phyloP scores from a whole-genome alignment of 2,797 vertebrate genomes.

The Diglossa cyanea region DNA sequence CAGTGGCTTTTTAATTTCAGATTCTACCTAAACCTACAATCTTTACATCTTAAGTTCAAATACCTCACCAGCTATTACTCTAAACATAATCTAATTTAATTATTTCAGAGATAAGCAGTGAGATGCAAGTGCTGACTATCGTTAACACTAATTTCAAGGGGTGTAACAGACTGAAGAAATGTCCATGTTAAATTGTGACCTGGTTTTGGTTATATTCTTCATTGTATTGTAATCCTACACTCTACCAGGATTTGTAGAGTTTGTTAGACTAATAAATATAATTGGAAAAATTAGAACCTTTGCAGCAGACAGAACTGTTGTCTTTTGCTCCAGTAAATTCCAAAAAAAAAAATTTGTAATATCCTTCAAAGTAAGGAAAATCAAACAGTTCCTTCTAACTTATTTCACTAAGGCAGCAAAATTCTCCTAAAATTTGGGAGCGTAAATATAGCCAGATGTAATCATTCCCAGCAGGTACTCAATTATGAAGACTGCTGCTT shows the following conservation, averaged over 20 bases:
- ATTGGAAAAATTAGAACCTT: not conserved
- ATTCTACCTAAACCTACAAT: not conserved
- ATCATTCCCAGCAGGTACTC: not conserved
- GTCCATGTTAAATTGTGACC: not conserved
- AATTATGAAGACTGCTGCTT: not conserved
- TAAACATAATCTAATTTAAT: not conserved
- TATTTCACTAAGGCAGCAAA: not conserved
- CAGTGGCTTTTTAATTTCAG: not conserved
- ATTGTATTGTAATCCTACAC: not conserved
- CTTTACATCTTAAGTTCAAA: not conserved
- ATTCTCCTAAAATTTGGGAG: not conserved
- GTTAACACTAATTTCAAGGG: not conserved
- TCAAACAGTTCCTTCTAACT: not conserved
- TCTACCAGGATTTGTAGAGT: not conserved
- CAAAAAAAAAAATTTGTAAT: not conserved
- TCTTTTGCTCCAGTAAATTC: not conserved
- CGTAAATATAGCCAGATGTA: not conserved
- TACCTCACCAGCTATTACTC: not conserved
- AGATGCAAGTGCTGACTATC: not conserved
- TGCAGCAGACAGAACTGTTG: not conserved
- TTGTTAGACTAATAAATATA: not conserved
- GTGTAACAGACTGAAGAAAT: not conserved
- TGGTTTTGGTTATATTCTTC: not conserved
- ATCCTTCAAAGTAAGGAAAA: not conserved
- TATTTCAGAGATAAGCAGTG: not conserved